A percentile compares a stretch with the other conserved stretches of the same genome.
phyloP scores from a whole-genome alignment of 1,140 invertebrate species.

The Penaeus vannamei region DNA sequence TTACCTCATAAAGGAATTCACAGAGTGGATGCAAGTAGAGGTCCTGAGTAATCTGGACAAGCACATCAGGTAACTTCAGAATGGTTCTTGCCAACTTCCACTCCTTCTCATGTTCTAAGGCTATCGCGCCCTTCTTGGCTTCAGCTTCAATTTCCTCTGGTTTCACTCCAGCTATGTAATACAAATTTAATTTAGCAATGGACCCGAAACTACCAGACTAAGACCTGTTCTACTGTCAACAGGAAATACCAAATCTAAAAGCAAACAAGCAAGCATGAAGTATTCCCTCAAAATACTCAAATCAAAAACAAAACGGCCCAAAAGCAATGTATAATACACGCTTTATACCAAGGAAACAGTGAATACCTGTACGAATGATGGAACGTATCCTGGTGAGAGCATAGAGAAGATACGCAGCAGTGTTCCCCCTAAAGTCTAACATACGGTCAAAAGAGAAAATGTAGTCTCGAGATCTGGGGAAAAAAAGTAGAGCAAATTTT shows the following conservation, averaged over 20 bases:
- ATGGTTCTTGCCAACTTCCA: constrained; percentile 88
- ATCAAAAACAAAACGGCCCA: too few relatives aligned
- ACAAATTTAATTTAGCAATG: background rate
- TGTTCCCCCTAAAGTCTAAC: constrained; percentile 99
- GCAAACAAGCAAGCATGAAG: too few relatives aligned
- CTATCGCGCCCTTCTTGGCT: constrained; percentile 77
- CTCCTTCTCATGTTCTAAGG: constrained; percentile 91
- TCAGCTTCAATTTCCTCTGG: constrained; percentile 75
- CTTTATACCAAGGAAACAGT: background rate
- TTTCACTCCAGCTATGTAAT: constrained; percentile 74
- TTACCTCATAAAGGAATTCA: constrained; percentile 96
- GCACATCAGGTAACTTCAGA: constrained; percentile 89
- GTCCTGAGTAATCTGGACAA: constrained; percentile 87
- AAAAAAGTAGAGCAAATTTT: background rate
- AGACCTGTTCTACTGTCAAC: too few relatives aligned
- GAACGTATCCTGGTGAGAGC: constrained; percentile 94
- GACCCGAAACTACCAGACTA: background rate
- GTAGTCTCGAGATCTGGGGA: constrained; percentile 87
- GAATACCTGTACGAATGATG: constrained; percentile 83
- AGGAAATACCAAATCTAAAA: too few relatives aligned
- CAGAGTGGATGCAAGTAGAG: constrained; percentile 92
- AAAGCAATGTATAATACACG: background rate
- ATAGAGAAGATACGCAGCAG: constrained; percentile 97
- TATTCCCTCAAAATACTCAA: too few relatives aligned
- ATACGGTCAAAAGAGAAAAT: constrained; percentile 99